Percentiles rank a stretch among this genome's conserved stretches.
phyloP scores from a whole-genome alignment of 2,797 vertebrate species.

The Mus caroli region DNA sequence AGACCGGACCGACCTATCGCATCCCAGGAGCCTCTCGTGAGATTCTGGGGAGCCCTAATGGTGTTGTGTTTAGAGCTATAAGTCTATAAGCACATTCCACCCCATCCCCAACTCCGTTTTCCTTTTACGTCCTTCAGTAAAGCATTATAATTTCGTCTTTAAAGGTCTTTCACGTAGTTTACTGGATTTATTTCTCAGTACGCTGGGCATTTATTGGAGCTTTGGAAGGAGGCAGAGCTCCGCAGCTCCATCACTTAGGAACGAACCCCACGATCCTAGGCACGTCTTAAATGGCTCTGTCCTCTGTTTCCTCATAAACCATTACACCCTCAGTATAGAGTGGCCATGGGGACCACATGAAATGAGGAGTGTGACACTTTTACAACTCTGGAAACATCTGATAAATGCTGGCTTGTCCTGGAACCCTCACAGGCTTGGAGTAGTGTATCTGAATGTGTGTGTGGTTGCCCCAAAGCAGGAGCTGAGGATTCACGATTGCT shows the following conservation, averaged over 20 bases:
- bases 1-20: background rate
- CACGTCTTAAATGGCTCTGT: background rate
- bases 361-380: background rate
- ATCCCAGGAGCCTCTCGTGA: background rate
- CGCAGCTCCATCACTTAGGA: background rate
- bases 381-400: background rate
- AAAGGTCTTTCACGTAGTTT: slow-evolving; percentile 71
- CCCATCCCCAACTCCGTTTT: slow-evolving; percentile 23
- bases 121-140: slow-evolving; percentile 68
- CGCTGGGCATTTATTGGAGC: background rate
- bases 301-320: slow-evolving; percentile 52
- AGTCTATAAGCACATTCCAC: background rate
- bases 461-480: background rate
- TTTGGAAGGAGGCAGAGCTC: background rate
- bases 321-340: background rate
- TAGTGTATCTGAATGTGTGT: background rate
- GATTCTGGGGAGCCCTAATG: background rate
- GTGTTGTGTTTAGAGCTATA: background rate
- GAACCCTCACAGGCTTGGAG: background rate
- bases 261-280: background rate
- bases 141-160: slow-evolving; percentile 64
- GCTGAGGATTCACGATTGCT: background rate
- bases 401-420: background rate
- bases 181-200: slow-evolving; percentile 69
- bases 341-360: background rate